Conservation (phyloP, 2,797 vertebrate genomes). For the Sebastolobus alascanus region DNA sequence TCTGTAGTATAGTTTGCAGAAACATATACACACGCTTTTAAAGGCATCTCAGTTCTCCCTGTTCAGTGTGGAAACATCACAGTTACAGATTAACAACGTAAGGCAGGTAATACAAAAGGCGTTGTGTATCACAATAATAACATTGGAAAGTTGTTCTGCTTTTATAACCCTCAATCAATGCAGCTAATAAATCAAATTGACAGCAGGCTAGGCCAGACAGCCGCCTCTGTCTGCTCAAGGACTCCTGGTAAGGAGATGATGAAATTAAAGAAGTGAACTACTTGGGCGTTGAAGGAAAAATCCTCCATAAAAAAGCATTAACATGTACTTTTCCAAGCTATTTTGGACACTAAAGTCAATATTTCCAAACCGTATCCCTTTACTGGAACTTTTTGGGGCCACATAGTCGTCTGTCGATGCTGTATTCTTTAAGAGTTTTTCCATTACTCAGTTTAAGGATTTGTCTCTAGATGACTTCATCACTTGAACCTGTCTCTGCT, state of each 20-base stretch:
- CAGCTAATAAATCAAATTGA: neutral
- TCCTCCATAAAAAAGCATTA: neutral
- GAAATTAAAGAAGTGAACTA: conserved; percentile 11
- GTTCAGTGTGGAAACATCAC: neutral
- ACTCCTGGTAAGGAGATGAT: neutral
- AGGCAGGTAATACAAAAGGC: neutral
- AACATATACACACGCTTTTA: too few relatives aligned
- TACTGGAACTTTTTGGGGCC: neutral
- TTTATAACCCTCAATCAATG: neutral
- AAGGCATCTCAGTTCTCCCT: neutral
- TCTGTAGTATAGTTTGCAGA: neutral
- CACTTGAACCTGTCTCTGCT: neutral
- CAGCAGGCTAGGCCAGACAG: neutral
- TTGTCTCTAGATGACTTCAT: neutral
- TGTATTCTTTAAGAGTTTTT: neutral
- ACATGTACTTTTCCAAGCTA: neutral
- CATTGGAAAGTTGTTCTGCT: neutral
- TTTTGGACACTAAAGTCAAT: neutral
- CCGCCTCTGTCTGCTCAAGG: neutral
- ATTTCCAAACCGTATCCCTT: neutral
- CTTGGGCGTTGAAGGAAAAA: neutral
- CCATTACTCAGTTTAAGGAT: neutral
- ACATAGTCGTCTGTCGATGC: neutral
- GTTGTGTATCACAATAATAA: neutral
- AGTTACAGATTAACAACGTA: neutral